phyloP scores from a whole-genome alignment of 2,888 invertebrate species.

The Torymus aiolomorphi region DNA sequence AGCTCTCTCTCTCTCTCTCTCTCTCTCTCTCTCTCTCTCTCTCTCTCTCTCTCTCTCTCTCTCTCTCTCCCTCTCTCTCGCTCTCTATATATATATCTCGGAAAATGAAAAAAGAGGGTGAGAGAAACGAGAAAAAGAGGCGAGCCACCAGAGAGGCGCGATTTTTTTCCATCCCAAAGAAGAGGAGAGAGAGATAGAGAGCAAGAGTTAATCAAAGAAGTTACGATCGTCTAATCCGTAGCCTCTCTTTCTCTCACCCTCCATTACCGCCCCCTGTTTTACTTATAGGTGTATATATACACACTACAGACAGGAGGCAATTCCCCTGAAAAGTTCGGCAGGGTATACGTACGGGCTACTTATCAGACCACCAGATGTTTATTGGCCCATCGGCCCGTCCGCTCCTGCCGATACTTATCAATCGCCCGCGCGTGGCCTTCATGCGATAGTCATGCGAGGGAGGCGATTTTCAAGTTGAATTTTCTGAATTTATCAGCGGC shows the following conservation, averaged over 20 bases:
- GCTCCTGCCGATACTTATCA: not conserved
- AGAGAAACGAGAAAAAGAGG: not conserved
- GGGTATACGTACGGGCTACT: not conserved
- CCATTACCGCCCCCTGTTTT: not conserved
- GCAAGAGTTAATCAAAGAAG: slow-evolving; percentile 33
- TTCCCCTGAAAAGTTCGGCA: slow-evolving; percentile 1
- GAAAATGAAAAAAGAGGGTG: too few species aligned
- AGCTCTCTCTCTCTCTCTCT: too few species aligned
- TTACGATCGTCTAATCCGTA: slow-evolving; percentile 29
- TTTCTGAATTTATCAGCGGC: too few species aligned
- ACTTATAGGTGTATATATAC: too few species aligned
- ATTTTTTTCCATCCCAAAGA: too few species aligned
- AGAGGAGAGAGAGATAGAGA: too few species aligned
- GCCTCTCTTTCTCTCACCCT: not conserved
- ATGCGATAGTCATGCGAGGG: too few species aligned
- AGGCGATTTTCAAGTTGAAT: too few species aligned
- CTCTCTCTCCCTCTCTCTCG: too few species aligned
- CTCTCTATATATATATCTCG: too few species aligned
- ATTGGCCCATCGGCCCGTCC: not conserved
- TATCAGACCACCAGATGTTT: slow-evolving; percentile 12
- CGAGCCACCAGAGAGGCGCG: not conserved
- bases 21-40: too few species aligned
- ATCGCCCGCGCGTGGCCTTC: not conserved
- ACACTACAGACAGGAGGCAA: not conserved
- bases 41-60: too few species aligned